Evolutionary conservation across 2,888 invertebrate species (phyloP), one percentile per base, ranked within the genome.

Genomic region (Dendrolimus houi): DNA sequence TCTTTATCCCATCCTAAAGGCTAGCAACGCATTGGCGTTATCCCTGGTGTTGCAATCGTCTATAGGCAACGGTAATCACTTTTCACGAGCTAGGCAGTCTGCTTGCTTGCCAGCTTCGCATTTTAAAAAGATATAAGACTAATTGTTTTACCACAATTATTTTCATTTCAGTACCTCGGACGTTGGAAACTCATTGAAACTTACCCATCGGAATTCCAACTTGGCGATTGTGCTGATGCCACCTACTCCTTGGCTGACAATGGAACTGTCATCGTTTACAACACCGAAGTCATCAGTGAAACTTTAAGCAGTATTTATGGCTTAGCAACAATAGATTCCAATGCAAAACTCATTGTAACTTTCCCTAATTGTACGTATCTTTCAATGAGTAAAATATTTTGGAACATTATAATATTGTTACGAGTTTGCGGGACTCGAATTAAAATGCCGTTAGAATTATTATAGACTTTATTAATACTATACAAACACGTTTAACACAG

Each of bases 311-410:
- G 69, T 9, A 75, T 79, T 14, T 66, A 64, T 52, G 85, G 84
- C 14, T 65, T 77, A 0, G 71, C 91, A 12, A 92, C 92, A 0
- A 92, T 92, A 65, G 94, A 94, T 69, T 85, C 86, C 1, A 87
- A 84, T 56, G 94, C 91, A 57, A 86, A 92, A 12, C 88, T 94
- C 0, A 86, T 92, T 1, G 93, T 93, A 78, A 92, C 92, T 17
- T 93, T 94, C 75, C 83, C 83, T 12, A 80, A 86, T 62, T 79
- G 91, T 72, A 63, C 72, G 74, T 70, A 40, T 10, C 47, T 13
- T 52, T 17, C 55, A 17, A 42, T 14, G 17, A 47, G 9, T 14
- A 47, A 17, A 6, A 8, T 41, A 14, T 54, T 40, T 2, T 12
- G 7, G 6, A 29, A 29, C 6, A 29, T 29, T 29, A 29, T 29